Base-by-base conservation (phyloP, 2,888 invertebrate genomes). In the Hemaris fuciformis region DNA sequence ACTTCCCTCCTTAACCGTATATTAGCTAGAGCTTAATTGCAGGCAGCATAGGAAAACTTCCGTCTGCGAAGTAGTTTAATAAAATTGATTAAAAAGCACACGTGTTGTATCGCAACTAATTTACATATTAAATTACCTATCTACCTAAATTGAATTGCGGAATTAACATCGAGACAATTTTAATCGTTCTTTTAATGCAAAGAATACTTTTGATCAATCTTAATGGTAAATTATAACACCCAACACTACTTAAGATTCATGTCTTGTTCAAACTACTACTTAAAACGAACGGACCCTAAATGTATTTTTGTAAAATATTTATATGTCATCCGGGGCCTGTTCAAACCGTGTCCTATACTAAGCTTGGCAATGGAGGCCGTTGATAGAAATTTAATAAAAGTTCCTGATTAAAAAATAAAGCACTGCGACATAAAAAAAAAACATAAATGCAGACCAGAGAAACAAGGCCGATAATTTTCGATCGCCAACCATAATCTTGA, bases 381-480 rank as follows among this genome's bases (percentile, higher is more conserved):
- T n/a, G 34, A n/a, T 5, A 53, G 18, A 31, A 53, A 53, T 53
- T 53, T 31, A 53, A 27, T 48, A 18, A 15, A 10, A 3, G 48
- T 31, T 2, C 27, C 27, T 53, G 27, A 18, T 53, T 53, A 53
- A 53, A 48, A 48, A 53, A 53, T 53, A 53, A 31, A 27, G 31
- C 27, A 53, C 31, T 31, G 31, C 27, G 8, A 31, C 31, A 15
- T 3, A 18, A 53, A 53, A 53, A 27, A 48, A 7, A 18, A 18
- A 7, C 27, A 10, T 53, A 27, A 53, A n/a, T n/a, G n/a, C 53
- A 10, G 18, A 31, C 18, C 53, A 27, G 31, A 18, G 20, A 15
- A 53, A 31, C 27, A 27, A 31, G 20, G 18, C 31, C 53, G 31
- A 53, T 53, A 53, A 53, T 53, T 53, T 53, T 18, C 53, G 53